These are phyloP conservation scores for Poeciliopsis presidionis DNA, from an alignment of 2,797 vertebrate genomes.

Conservation along the genomic window DNA sequence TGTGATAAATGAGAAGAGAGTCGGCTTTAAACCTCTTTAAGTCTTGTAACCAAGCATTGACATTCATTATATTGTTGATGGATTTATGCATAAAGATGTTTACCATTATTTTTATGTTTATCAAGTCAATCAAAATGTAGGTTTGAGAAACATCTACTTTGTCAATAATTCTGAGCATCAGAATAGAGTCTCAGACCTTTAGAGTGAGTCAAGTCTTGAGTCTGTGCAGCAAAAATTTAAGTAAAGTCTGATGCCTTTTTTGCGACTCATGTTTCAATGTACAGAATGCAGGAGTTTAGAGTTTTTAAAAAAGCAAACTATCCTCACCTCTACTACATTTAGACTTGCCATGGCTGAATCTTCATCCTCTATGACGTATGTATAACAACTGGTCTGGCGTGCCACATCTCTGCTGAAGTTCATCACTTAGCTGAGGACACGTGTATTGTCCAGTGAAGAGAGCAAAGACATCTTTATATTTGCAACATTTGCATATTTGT, in stretches of 20 bases:
- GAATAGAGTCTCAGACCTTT: neutral
- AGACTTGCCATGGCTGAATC: slow-evolving; percentile 51
- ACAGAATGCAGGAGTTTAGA: neutral
- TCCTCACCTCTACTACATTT: slow-evolving; percentile 74
- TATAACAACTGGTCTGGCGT: slow-evolving; percentile 73
- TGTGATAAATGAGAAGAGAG: neutral
- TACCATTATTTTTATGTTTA: neutral
- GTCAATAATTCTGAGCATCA: neutral
- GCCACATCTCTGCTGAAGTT: slow-evolving; percentile 67
- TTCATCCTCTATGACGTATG: slow-evolving; percentile 78
- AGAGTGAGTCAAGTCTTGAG: neutral
- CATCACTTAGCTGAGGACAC: slow-evolving; percentile 59
- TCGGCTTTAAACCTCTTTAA: neutral
- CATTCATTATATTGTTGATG: neutral
- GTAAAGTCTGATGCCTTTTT: neutral
- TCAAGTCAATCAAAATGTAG: neutral
- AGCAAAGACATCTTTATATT: neutral
- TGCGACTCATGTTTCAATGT: neutral
- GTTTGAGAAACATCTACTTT: neutral
- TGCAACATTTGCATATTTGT: neutral
- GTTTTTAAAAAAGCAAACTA: too few species aligned
- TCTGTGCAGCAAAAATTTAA: neutral
- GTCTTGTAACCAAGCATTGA: neutral
- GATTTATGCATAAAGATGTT: neutral
- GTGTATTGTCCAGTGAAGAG: slow-evolving; percentile 14